Evolutionary conservation across 2,113 vertebrate species (phyloP), one percentile per base, ranked within the genome.

Genomic region (Phyllostomus discolor): DNA sequence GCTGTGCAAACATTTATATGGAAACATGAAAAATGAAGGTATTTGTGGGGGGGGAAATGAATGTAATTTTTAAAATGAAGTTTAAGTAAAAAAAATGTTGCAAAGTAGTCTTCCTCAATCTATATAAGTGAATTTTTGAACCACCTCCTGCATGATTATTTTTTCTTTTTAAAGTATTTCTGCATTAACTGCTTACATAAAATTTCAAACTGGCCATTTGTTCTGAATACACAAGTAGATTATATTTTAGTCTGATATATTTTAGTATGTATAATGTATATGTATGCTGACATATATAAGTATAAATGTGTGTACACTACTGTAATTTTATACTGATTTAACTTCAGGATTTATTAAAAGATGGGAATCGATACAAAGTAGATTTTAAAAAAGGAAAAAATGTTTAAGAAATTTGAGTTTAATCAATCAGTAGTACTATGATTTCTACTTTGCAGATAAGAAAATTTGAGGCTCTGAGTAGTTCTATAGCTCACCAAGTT

Each of bases 81-180:
- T 62, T 88, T 95, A 90, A 89, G 15, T 78, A 90, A 33, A 83
- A 84, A 91, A 94, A 93, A 90, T 4, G 10, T 28, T 87, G 41
- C 20, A 28, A 95, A 81, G 17, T 78, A 46, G 62, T 59, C 7
- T 91, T 94, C 46, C 4, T 89, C 43, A 87, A 11, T 93, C 20
- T 75, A 76, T 35, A 8, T 57, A 80, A 90, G 54, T 69, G 80
- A 97, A 67, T 10, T 33, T 72, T 73, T 85, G 12, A 96, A 70
- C 14, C 48, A 90, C 22, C 43, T 93, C 20, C 10, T 54, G 12
- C 19, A 33, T 52, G 7, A 9, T 52, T 93, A 90, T 9, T 94
- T 86, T 75, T 83, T 33, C 52, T 88, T 96, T 94, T 66, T 75
- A 91, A 93, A 93, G 17, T 54, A 50, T 94, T 90, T 67, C 41